Base-by-base conservation (phyloP, 2,888 invertebrate species). In the Aporophyla lueneburgensis region DNA sequence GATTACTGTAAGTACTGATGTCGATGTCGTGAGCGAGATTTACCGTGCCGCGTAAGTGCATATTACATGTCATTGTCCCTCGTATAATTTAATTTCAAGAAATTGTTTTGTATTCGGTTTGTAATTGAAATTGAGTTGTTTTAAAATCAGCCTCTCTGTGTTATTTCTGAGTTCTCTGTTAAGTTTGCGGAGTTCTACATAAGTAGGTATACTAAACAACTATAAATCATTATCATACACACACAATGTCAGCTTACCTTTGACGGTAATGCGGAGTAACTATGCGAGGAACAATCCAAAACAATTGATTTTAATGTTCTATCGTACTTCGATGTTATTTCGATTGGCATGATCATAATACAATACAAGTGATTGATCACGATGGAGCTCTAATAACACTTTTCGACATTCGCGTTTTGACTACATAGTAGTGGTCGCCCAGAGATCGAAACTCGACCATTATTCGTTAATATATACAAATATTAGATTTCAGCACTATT, bases 11-110 rank as follows among this genome's bases (percentile, higher is more conserved):
- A 46, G 43, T n/a, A 83, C 86, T 88, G 85, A 85, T 83, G 89
- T 91, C 88, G 86, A 85, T 85, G 89, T 91, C 88, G 86, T 85
- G 84, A 86, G 83, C 85, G 86, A 84, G 83, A 89, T 89, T 87
- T 89, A 87, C 85, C 74, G 84, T 82, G 76, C 68, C 71, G 56
- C 72, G 77, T 81, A 84, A 84, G 73, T 87, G 83, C 82, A 81
- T 78, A 80, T 86, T 88, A 82, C 79, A 77, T 81, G 82, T 86
- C 75, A 83, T 83, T 88, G 87, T 87, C 76, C 66, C 43, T 88
- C 72, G 58, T 78, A 68, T 84, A 87, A 84, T 86, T 86, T 84
- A 82, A 86, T 87, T 83, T 75, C 71, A 76, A 74, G 81, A 81
- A 80, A 81, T 71, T 78, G 66, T 77, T 72, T 71, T 69, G 63